Base-by-base conservation (phyloP, 2,797 vertebrate genomes). In the Schizopygopsis malacanthus region DNA sequence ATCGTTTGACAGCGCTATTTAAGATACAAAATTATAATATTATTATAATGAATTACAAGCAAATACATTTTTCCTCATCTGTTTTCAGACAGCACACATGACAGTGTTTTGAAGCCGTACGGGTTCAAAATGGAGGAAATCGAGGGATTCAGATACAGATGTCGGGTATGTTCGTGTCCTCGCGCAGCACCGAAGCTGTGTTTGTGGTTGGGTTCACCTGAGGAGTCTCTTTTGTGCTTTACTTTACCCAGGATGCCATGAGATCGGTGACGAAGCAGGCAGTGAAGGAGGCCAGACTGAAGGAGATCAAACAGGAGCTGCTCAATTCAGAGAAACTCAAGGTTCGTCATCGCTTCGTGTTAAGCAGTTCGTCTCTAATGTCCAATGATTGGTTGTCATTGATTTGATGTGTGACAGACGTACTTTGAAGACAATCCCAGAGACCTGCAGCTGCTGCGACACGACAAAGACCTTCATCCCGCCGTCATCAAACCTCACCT, bases 351-450 rank as follows among this genome's bases (percentile, higher is more conserved):
- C 25, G 7, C 1, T 39, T 61, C 25, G 7, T 25, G 13, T 63
- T 0, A 85, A 69, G 12, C 8, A 10, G 8, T 76, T 77, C 6
- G 6, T 22, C 10, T 56, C 16, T 47, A 3, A 1, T n/a, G 16
- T 56, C 5, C 8, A 63, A 0, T 33, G 16, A 43, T 13, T 11
- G n/a, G 6, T 56, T 25, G 47, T 11, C 15, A 33, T 22, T 47
- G 4, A 69, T 83, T 89, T 33, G 33, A 75, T 87, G 11, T 88
- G 28, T 0, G 11, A 0, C 92, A 98, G 98, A 97, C 95, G 0
- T 98, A 98, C 84, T 99, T 99, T 10, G 97, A 98, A 12, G 98
- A 99, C 88, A 98, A 99, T 79, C 98, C 98, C 52, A 93, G 97
- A 59, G 98, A 99, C 78, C 94, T 98, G 52, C 94, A 97, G 81